Percentiles rank a stretch among this genome's conserved stretches.
Evolutionary conservation across 2,797 vertebrate genomes (phyloP).

Genomic region (Spea hammondii): DNA sequence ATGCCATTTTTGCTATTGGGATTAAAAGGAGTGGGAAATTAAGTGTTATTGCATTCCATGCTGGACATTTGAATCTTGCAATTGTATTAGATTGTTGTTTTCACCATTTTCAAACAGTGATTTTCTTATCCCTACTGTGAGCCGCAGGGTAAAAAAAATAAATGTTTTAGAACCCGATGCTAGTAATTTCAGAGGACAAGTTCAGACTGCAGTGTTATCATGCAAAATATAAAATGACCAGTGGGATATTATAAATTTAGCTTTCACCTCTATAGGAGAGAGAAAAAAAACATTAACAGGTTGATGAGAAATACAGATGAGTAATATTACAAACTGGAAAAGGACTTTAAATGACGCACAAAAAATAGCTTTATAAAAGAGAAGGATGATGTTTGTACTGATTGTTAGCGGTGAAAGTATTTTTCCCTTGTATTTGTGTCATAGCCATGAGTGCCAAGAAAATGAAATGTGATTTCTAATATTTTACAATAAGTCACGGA

Average conservation of each 20-base stretch:
- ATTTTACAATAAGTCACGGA: too few species aligned
- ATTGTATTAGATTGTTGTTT: background rate
- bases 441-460: background rate
- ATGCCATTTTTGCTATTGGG: too few species aligned
- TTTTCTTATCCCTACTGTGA: slow-evolving; percentile 13
- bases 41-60: background rate
- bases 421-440: background rate
- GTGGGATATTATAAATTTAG: slow-evolving; percentile 5
- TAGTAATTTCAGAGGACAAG: slow-evolving; percentile 3
- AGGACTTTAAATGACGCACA: slow-evolving; percentile 6
- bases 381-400: too few species aligned
- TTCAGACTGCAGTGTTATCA: background rate
- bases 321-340: slow-evolving; percentile 8
- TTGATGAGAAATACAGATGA: background rate
- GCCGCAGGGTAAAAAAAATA: slow-evolving; percentile 10
- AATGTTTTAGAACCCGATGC: background rate
- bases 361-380: background rate
- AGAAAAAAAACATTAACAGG: slow-evolving; percentile 1
- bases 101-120: slow-evolving; percentile 1
- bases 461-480: too few species aligned
- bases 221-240: background rate
- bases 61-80: background rate
- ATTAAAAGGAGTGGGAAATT: background rate
- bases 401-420: too few species aligned
- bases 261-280: slow-evolving; percentile 5